Percentiles rank a stretch among this genome's conserved stretches.
These are phyloP conservation scores for Scaptomyza flava DNA, from an alignment of 2,888 invertebrate species.

Conservation along the genomic window DNA sequence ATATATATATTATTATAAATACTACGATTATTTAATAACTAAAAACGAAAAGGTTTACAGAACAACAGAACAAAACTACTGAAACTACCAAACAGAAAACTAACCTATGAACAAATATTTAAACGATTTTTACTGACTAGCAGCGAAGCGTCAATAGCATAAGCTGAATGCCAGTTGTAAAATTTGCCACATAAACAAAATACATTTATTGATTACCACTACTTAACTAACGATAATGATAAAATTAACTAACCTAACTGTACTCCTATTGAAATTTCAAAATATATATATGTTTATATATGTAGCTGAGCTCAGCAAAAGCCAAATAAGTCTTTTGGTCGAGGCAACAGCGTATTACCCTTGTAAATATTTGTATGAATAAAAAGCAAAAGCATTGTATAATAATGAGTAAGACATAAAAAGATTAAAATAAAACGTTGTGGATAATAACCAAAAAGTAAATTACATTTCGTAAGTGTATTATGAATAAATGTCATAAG, in stretches of 20 bases:
- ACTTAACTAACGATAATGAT: slow-evolving; percentile 38
- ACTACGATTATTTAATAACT: slow-evolving; percentile 61
- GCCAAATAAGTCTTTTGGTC: slow-evolving; percentile 9
- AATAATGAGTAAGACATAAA: slow-evolving; percentile 51
- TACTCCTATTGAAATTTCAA: slow-evolving; percentile 56
- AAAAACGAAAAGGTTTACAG: slow-evolving; percentile 41
- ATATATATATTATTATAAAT: slow-evolving; percentile 43
- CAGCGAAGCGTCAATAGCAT: slow-evolving; percentile 7
- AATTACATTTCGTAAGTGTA: slow-evolving; percentile 47
- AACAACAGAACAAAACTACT: slow-evolving; percentile 35
- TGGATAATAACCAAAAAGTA: slow-evolving; percentile 54
- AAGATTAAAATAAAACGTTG: slow-evolving; percentile 50
- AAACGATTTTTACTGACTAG: slow-evolving; percentile 48
- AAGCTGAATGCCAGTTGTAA: slow-evolving; percentile 41
- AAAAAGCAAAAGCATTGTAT: slow-evolving; percentile 50
- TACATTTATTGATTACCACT: slow-evolving; percentile 44
- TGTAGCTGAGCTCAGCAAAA: slow-evolving; percentile 23
- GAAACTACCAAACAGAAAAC: not conserved
- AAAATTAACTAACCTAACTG: slow-evolving; percentile 42
- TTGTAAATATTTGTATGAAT: slow-evolving; percentile 71
- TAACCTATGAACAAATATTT: slow-evolving; percentile 32
- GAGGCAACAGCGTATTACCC: slow-evolving; percentile 30
- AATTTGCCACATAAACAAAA: slow-evolving; percentile 35
- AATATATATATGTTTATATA: slow-evolving; percentile 8
- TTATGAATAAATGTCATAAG: slow-evolving; percentile 41